Evolutionary conservation across 2,797 vertebrate species (phyloP).

Genomic region (Gymnocypris eckloni): DNA sequence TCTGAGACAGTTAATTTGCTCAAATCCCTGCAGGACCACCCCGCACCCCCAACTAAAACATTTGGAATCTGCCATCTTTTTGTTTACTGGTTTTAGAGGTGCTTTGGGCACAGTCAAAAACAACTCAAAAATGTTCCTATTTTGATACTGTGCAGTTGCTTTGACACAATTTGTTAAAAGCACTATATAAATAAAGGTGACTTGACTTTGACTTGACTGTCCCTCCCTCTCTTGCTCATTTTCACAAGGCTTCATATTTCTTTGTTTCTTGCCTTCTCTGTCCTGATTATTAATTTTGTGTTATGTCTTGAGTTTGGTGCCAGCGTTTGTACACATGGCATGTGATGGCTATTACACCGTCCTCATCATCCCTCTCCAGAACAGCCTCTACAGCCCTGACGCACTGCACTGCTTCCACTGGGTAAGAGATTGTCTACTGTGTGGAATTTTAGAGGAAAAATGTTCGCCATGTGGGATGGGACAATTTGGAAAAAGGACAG

Average conservation of each 20-base stretch:
- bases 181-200: no score
- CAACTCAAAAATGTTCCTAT: no score
- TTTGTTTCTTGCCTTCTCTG: not conserved
- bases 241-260: conserved; percentile 12
- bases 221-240: conserved; percentile 21
- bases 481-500: not conserved
- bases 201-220: not conserved
- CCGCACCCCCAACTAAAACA: no score
- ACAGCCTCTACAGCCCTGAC: conserved; percentile 77
- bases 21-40: not conserved
- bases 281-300: not conserved
- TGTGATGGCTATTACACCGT: conserved; percentile 78
- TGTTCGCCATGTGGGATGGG: not conserved
- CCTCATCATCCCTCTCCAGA: conserved; percentile 81
- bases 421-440: conserved; percentile 71
- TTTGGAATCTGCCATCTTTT: not conserved
- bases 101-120: not conserved
- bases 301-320: conserved; percentile 43
- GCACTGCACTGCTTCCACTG: conserved; percentile 81
- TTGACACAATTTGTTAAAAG: no score
- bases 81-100: not conserved
- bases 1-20: not conserved
- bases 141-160: no score
- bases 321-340: conserved; percentile 75
- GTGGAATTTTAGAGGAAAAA: not conserved